These are phyloP conservation scores for Drosophila tanythrix DNA, from an alignment of 2,888 invertebrate species.

Conservation along the genomic window DNA sequence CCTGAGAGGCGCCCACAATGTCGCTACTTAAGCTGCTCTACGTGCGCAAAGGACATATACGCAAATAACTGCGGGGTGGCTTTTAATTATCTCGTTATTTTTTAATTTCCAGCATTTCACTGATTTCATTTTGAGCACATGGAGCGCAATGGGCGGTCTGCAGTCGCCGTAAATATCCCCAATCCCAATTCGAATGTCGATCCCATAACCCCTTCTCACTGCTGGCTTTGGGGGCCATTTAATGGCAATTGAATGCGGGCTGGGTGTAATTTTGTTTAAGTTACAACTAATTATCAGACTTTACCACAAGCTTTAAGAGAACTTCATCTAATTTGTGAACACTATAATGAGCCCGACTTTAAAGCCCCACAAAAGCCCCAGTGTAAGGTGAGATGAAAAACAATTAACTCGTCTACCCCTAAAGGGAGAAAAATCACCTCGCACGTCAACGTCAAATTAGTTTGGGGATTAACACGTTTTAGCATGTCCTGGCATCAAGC, in stretches of 20 bases:
- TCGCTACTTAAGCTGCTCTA: conserved; percentile 71
- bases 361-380: conserved; percentile 60
- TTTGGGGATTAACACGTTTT: conserved; percentile 73
- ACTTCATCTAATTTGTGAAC: conserved; percentile 47
- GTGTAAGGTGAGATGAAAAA: conserved; percentile 65
- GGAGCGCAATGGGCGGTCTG: conserved; percentile 40
- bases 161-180: conserved; percentile 9
- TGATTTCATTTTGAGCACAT: conserved; percentile 72
- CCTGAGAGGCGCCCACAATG: conserved; percentile 45
- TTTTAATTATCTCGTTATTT: conserved; percentile 83
- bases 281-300: conserved; percentile 54
- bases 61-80: conserved; percentile 79
- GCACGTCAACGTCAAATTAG: conserved; percentile 71
- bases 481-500: conserved; percentile 42
- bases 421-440: conserved; percentile 3
- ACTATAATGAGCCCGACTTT: conserved; percentile 54
- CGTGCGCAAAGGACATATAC: conserved; percentile 62
- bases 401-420: conserved; percentile 59
- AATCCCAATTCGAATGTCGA: conserved; percentile 10
- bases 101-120: conserved; percentile 76
- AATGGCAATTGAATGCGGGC: conserved; percentile 24
- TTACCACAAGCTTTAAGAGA: conserved; percentile 33
- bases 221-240: conserved; percentile 13
- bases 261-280: conserved; percentile 24
- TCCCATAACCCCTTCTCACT: background rate